Evolutionary conservation across 2,888 invertebrate genomes (phyloP), one percentile per base, ranked within the genome.

Genomic region (Lottia scabra): DNA sequence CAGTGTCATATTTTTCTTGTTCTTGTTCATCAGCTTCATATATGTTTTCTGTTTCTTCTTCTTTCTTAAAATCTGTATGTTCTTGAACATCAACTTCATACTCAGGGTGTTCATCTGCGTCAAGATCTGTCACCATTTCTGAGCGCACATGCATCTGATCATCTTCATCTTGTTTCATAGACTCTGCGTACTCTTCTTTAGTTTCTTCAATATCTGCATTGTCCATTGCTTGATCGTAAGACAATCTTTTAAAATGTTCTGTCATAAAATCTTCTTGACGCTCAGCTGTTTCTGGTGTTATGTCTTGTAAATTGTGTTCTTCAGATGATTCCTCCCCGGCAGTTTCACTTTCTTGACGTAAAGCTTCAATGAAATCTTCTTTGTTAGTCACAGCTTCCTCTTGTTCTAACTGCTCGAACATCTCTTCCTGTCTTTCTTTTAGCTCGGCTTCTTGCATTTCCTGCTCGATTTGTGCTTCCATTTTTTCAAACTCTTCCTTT

Each of bases 401-500:
- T 30, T 30, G 19, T 38, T 48, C 38, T n/a, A 44, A 27, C 6
- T 45, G 26, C n/a, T 63, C 62, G 63, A 43, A 62, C 46, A 27
- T 19, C 16, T 66, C 56, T 23, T 62, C 63, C 16, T 63, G 46
- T 26, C 62, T 68, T 12, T 72, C 68, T 45, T 19, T 26, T 15
- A 66, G 23, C 48, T 66, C 56, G 30, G 64, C 71, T 23, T 27
- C 45, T n/a, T 23, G 68, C 48, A n/a, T 69, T 68, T 46, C 23
- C 46, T 65, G 65, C 38, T 26, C 44, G 30, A 66, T 43, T 27
- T 63, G 43, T 62, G 67, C 63, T 19, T 71, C 65, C 19, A 23
- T 62, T 23, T 56, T 30, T 65, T 48, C 46, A 63, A 77, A 62
- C 44, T 83, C 82, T 4, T 77, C 75, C 23, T 75, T 78, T 19